Evolutionary conservation across 1,140 invertebrate species (phyloP).

Genomic region (Temnothorax curvispinosus): DNA sequence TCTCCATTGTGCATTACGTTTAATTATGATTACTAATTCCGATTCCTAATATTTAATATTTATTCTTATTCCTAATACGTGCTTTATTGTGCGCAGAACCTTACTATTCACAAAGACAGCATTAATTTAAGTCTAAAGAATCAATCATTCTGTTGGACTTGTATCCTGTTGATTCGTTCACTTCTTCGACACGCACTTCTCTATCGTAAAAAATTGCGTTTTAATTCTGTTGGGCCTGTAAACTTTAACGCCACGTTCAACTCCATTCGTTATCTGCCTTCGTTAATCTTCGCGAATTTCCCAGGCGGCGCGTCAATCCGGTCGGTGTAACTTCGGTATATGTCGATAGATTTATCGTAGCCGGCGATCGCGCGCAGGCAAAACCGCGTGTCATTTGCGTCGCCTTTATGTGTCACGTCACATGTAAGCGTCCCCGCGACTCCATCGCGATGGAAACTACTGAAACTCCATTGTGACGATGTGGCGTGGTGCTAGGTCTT

Average conservation of each 20-base stretch:
- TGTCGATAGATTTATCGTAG: slow-evolving; percentile 68
- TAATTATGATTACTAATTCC: no score
- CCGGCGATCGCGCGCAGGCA: slow-evolving; percentile 26
- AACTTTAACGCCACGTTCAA: slow-evolving; percentile 25
- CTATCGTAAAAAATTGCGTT: not conserved
- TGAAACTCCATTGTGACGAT: slow-evolving; percentile 31
- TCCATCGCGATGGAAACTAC: slow-evolving; percentile 44
- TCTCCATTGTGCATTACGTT: no score
- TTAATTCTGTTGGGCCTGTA: not conserved
- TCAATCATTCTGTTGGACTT: not conserved
- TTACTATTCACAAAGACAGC: no score
- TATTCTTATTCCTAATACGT: no score
- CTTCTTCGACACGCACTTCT: not conserved
- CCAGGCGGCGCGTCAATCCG: slow-evolving; percentile 59
- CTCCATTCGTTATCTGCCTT: slow-evolving; percentile 65
- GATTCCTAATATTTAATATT: no score
- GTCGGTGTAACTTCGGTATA: slow-evolving; percentile 56
- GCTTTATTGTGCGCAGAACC: no score
- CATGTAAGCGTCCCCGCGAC: slow-evolving; percentile 9
- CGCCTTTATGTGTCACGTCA: slow-evolving; percentile 38
- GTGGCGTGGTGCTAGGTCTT: not conserved
- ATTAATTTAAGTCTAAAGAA: not conserved
- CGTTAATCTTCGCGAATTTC: slow-evolving; percentile 67
- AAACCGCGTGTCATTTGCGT: slow-evolving; percentile 9
- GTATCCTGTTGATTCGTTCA: not conserved